phyloP scores from a whole-genome alignment of 2,113 vertebrate species.

The Nibea albiflora region DNA sequence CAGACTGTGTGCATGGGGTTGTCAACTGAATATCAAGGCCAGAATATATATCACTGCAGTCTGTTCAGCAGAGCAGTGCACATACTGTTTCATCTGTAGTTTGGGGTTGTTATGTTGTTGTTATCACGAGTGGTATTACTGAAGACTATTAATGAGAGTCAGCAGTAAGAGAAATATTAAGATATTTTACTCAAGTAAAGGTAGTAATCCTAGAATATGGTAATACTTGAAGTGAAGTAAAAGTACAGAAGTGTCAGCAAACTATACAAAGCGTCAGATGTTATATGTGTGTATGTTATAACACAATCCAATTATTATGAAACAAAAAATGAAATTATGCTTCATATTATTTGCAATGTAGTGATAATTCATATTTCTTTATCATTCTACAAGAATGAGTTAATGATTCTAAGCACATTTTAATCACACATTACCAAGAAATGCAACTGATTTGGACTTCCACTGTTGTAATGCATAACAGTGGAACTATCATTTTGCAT shows the following conservation, averaged over 20 bases:
- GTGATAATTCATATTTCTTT: no score
- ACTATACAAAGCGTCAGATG: no score
- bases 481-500: neutral
- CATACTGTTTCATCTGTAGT: slow-evolving; percentile 17
- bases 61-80: slow-evolving; percentile 27
- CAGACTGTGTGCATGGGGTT: slow-evolving; percentile 37
- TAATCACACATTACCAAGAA: neutral
- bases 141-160: neutral
- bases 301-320: no score
- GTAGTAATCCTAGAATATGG: no score
- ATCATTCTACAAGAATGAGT: neutral
- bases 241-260: neutral
- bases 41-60: slow-evolving; percentile 53
- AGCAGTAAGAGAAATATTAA: neutral
- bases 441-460: no score
- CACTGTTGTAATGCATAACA: neutral
- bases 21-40: slow-evolving; percentile 62
- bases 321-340: no score
- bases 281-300: no score
- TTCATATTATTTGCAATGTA: no score
- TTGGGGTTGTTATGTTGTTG: neutral
- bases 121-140: neutral
- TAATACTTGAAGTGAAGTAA: neutral
- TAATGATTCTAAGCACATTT: neutral
- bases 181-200: neutral